phyloP scores from a whole-genome alignment of 1,140 invertebrate genomes.

The Scaptomyza graminum region DNA sequence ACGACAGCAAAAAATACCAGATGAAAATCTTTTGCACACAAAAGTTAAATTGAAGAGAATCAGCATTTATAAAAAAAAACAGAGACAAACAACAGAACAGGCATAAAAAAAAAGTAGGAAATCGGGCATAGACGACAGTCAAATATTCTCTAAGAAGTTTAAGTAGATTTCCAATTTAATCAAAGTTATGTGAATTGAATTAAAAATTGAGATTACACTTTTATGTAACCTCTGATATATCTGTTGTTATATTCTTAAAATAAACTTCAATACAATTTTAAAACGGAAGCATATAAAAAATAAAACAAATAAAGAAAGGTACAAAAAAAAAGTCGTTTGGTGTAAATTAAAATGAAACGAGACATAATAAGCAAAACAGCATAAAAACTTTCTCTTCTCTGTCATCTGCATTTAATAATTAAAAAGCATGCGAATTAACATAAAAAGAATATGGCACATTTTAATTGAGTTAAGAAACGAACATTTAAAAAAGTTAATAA shows the following conservation, averaged over 20 bases:
- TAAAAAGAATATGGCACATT: conserved; percentile 22
- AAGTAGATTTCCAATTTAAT: background rate
- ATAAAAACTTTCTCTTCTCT: background rate
- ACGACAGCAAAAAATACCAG: conserved; percentile 10
- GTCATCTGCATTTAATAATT: background rate
- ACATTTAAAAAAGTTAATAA: conserved; percentile 2
- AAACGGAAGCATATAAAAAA: too few relatives aligned
- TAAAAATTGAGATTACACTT: too few relatives aligned
- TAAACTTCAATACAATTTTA: too few relatives aligned
- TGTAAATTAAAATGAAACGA: background rate
- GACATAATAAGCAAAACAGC: conserved; percentile 11
- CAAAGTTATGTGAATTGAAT: too few relatives aligned
- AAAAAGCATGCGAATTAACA: conserved; percentile 5
- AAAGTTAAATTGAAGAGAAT: conserved; percentile 61
- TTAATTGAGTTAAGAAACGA: conserved; percentile 24
- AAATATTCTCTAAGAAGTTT: background rate
- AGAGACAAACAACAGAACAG: background rate
- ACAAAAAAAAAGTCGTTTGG: background rate
- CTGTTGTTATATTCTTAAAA: background rate
- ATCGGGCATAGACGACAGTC: background rate
- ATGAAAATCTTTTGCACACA: conserved; percentile 11
- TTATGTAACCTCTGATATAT: too few relatives aligned
- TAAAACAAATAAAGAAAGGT: background rate
- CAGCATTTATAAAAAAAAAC: conserved; percentile 24
- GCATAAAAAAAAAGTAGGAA: background rate